Evolutionary conservation across 2,797 vertebrate species (phyloP).

Genomic region (Anisognathus igniventris): DNA sequence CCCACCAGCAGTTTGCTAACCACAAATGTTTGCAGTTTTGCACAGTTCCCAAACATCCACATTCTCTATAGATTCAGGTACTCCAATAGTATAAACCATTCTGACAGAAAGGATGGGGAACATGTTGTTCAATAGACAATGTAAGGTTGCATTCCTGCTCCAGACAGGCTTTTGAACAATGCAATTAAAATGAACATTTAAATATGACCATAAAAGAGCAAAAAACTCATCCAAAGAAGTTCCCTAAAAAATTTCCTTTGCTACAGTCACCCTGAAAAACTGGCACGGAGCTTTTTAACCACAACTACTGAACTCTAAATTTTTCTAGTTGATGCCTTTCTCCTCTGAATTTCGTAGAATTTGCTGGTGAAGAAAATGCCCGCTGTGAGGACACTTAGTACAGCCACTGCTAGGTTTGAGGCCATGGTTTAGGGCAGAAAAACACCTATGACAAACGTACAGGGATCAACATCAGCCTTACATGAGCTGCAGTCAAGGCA

Average conservation of each 20-base stretch:
- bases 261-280: not conserved
- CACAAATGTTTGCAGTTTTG: not conserved
- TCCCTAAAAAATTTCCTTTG: not conserved
- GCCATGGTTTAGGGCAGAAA: not conserved
- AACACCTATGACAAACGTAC: not conserved
- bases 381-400: not conserved
- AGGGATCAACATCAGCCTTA: not conserved
- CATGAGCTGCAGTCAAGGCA: not conserved
- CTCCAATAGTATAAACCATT: not conserved
- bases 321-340: not conserved
- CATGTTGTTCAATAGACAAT: not conserved
- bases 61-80: not conserved
- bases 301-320: not conserved
- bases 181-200: not conserved
- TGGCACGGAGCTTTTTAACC: not conserved
- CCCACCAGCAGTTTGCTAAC: not conserved
- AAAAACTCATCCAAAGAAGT: not conserved
- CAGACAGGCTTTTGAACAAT: not conserved
- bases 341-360: not conserved
- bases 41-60: not conserved
- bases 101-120: not conserved
- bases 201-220: constrained; percentile 21
- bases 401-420: not conserved
- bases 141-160: not conserved
- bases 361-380: not conserved